These are phyloP conservation scores for Drosophila kambysellisi DNA, from an alignment of 2,888 invertebrate genomes.

Conservation along the genomic window DNA sequence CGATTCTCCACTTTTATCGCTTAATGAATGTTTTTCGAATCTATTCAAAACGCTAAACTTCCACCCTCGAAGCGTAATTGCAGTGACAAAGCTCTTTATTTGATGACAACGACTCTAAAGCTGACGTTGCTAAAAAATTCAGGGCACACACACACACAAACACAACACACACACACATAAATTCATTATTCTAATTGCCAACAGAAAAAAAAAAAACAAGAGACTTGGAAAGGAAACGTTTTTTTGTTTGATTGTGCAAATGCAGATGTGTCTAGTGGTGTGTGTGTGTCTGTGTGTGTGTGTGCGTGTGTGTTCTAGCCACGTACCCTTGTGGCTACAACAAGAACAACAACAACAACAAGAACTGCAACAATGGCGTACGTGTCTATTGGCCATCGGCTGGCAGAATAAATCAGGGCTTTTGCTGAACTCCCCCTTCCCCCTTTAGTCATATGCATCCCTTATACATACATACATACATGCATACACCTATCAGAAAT, in stretches of 20 bases:
- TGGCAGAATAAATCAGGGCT: constrained; percentile 10
- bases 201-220: not conserved
- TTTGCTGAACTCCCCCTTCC: not conserved
- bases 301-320: constrained; percentile 16
- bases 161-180: not conserved
- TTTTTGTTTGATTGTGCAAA: not conserved
- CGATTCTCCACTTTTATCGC: not conserved
- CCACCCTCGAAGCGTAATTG: not conserved
- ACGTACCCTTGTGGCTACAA: constrained; percentile 31
- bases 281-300: constrained; percentile 7
- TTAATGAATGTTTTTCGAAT: constrained; percentile 1
- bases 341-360: constrained; percentile 3
- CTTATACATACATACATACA: not conserved
- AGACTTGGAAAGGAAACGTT: not conserved
- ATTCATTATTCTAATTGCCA: constrained; percentile 37
- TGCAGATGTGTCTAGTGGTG: constrained; percentile 14
- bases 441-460: not conserved
- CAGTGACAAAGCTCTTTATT: constrained; percentile 8
- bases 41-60: not conserved
- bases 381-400: constrained; percentile 38
- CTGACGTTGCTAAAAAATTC: constrained; percentile 41
- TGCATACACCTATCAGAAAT: not conserved
- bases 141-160: not conserved
- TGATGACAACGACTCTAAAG: constrained; percentile 10
- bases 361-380: constrained; percentile 38